Evolutionary conservation across 2,113 vertebrate species (phyloP).

Genomic region (Rafetus swinhoei): DNA sequence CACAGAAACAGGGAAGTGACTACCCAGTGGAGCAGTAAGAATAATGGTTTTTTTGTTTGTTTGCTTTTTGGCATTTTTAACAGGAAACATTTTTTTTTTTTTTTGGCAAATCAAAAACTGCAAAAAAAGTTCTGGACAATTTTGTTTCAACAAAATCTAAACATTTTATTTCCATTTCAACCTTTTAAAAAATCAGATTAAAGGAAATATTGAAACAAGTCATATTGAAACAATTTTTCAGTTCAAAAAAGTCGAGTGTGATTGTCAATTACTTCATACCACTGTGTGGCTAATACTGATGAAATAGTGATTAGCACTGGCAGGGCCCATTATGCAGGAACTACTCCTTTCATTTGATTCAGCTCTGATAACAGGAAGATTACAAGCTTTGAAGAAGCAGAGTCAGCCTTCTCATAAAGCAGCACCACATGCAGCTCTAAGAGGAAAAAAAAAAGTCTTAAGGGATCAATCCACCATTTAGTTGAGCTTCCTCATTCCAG

Average conservation of each 20-base stretch:
- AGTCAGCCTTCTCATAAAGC: neutral
- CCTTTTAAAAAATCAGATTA: neutral
- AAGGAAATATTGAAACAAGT: neutral
- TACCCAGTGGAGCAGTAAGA: neutral
- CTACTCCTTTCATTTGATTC: neutral
- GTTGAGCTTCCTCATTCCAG: constrained; percentile 8
- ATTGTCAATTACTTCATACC: neutral
- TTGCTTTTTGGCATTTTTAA: neutral
- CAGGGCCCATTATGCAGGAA: neutral
- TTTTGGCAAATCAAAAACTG: accelerated
- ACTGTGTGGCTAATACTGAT: neutral
- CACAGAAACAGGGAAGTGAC: neutral
- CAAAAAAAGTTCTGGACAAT: neutral
- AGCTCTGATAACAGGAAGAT: constrained; percentile 17
- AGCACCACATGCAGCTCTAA: neutral
- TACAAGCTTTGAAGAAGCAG: neutral
- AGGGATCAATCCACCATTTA: neutral
- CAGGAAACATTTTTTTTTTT: neutral
- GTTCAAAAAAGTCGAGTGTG: neutral
- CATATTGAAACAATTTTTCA: neutral
- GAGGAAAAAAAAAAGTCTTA: constrained; percentile 30
- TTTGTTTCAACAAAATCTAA: neutral
- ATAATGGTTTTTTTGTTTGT: neutral
- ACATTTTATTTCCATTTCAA: neutral
- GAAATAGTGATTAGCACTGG: constrained; percentile 5